Percentiles rank a stretch among this genome's conserved stretches.
Conservation (phyloP, 1,140 invertebrate genomes). For the Plutomurus gul region DNA sequence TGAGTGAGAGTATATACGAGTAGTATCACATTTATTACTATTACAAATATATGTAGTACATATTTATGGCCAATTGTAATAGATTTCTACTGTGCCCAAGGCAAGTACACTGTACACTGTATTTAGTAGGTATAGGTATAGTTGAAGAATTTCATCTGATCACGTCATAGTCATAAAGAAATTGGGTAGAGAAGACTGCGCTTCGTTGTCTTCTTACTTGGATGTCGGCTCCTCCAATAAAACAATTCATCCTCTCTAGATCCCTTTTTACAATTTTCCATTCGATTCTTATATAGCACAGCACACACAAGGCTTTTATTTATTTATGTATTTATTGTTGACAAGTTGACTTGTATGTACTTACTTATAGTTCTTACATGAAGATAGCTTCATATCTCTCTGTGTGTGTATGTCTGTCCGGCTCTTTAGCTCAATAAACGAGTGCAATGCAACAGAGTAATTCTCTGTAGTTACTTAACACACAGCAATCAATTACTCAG, state of each 20-base stretch:
- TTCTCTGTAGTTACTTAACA: neutral
- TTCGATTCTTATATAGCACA: neutral
- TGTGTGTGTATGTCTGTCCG: neutral
- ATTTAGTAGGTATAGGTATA: too few relatives aligned
- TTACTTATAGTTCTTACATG: too few relatives aligned
- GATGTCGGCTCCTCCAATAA: slow-evolving; percentile 1
- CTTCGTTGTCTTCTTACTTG: neutral
- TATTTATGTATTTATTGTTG: too few relatives aligned
- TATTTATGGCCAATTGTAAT: too few relatives aligned
- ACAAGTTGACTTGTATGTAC: too few relatives aligned
- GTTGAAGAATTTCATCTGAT: neutral
- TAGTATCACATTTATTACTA: neutral
- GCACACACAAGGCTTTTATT: neutral
- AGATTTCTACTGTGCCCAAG: too few relatives aligned
- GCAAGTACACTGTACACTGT: neutral
- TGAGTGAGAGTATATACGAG: too few relatives aligned
- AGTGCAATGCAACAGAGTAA: too few relatives aligned
- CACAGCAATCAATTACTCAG: slow-evolving; percentile 14
- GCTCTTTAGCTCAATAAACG: neutral
- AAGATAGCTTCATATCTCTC: too few relatives aligned
- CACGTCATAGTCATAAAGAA: slow-evolving; percentile 7
- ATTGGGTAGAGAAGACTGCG: too few relatives aligned
- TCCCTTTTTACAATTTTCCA: neutral
- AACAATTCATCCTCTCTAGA: slow-evolving; percentile 4
- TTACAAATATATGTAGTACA: too few relatives aligned